A percentile compares a stretch with the other conserved stretches of the same genome.
Conservation (phyloP, 2,113 vertebrate genomes). For the Oreocharis arfaki region DNA sequence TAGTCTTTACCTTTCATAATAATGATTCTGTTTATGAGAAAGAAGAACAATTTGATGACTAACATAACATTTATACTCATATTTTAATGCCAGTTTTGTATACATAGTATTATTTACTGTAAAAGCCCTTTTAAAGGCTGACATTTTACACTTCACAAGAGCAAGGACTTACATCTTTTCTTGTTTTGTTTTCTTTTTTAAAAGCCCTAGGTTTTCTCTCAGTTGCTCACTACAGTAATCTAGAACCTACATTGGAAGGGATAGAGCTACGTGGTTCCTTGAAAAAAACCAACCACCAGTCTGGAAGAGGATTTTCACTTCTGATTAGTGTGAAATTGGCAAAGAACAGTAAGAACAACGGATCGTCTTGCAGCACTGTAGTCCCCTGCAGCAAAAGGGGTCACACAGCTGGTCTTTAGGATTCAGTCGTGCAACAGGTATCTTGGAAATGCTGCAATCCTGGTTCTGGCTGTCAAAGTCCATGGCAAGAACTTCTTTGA, state of each 20-base stretch:
- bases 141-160: not conserved
- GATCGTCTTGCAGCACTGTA: not conserved
- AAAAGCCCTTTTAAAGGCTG: not conserved
- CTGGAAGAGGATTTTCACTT: not conserved
- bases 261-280: not conserved
- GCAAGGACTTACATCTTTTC: not conserved
- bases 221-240: not conserved
- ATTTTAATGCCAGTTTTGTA: not conserved
- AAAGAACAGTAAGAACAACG: not conserved
- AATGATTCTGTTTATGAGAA: constrained; percentile 21
- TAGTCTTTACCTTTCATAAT: not conserved
- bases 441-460: not conserved
- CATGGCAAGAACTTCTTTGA: not conserved
- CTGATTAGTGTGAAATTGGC: not conserved
- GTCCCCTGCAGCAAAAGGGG: not conserved
- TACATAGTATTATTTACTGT: not conserved
- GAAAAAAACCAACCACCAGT: not conserved
- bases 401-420: not conserved
- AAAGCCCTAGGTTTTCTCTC: not conserved
- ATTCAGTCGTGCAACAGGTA: not conserved
- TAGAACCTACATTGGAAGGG: not conserved
- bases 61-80: not conserved
- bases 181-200: not conserved
- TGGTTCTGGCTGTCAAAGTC: not conserved
- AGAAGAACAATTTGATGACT: constrained; percentile 4